Percentiles rank a stretch among this genome's conserved stretches.
phyloP scores from a whole-genome alignment of 2,888 invertebrate genomes.

The Dicyrtomina minuta region DNA sequence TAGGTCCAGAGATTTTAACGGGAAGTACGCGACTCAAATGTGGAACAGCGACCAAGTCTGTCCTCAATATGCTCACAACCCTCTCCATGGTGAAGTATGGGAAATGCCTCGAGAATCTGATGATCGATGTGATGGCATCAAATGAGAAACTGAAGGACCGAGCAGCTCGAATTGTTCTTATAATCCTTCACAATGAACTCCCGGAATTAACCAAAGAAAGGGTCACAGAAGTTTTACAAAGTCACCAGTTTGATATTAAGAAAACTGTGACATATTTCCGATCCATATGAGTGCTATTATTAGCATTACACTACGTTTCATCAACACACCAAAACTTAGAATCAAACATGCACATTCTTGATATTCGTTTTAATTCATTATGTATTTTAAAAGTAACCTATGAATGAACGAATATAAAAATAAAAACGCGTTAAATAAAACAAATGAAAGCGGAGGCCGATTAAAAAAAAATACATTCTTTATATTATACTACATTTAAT shows the following conservation, averaged over 20 bases:
- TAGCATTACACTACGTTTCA: no score
- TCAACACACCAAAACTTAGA: no score
- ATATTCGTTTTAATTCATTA: no score
- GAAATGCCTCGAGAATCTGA: constrained; percentile 51
- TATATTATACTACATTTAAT: no score
- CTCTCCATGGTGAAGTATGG: constrained; percentile 50
- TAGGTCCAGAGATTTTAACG: constrained; percentile 49
- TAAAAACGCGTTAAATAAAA: no score
- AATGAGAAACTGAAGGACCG: constrained; percentile 49
- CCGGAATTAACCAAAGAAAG: constrained; percentile 32
- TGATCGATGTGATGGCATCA: constrained; percentile 49
- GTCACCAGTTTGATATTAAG: constrained; percentile 48
- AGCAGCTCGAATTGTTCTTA: constrained; percentile 47
- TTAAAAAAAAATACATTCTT: no score
- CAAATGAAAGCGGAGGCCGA: no score
- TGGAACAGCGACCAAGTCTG: constrained; percentile 50
- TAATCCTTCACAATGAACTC: constrained; percentile 38
- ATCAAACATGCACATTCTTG: no score
- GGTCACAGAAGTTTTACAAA: constrained; percentile 32
- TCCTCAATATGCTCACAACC: constrained; percentile 51
- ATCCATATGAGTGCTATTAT: no score
- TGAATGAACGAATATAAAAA: no score
- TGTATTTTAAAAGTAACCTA: no score
- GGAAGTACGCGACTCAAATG: constrained; percentile 51
- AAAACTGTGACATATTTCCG: constrained; percentile 38